Evolutionary conservation across 1,140 invertebrate species (phyloP).

Genomic region (Gerris buenoi): DNA sequence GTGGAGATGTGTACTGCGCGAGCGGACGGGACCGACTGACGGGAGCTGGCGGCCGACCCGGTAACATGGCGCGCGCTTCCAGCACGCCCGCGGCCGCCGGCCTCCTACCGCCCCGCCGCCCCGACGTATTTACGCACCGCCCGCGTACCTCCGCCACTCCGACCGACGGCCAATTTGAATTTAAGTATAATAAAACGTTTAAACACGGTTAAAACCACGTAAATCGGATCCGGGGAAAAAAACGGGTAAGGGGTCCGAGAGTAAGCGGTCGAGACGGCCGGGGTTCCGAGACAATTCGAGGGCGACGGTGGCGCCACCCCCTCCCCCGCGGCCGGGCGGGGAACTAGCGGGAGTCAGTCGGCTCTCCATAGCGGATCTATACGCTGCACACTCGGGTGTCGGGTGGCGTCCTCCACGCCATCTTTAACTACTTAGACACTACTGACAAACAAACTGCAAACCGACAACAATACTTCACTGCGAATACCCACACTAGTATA

Average conservation of each 20-base stretch:
- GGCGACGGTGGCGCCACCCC: neutral
- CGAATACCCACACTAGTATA: no score
- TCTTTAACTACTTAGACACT: no score
- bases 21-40: neutral
- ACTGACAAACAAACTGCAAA: no score
- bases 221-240: neutral
- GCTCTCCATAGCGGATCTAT: no score
- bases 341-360: no score
- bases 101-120: neutral
- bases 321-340: neutral
- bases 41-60: neutral
- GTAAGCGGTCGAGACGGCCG: neutral
- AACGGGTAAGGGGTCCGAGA: constrained; percentile 5
- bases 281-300: neutral
- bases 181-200: neutral
- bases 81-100: constrained; percentile 22
- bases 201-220: neutral
- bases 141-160: neutral
- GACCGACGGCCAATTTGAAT: neutral
- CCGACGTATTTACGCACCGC: constrained; percentile 11
- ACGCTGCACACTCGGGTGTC: no score
- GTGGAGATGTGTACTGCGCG: neutral
- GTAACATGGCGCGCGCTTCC: constrained; percentile 50
- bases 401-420: no score
- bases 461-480: no score